Conservation (phyloP, 2,113 vertebrate species). For the Amphilophus citrinellus region DNA sequence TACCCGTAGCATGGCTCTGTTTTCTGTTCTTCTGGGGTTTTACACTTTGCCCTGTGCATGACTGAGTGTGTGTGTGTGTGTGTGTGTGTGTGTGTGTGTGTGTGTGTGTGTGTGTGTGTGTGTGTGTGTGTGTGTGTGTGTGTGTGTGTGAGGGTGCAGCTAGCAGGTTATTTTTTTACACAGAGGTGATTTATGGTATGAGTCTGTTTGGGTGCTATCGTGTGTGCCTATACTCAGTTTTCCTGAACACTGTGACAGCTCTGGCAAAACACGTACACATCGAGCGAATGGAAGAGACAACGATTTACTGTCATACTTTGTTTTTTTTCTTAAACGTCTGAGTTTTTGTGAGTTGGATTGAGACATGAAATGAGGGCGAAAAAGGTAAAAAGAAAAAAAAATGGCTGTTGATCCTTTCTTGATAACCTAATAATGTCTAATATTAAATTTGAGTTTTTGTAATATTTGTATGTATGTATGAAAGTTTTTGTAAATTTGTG, state of each 20-base stretch:
- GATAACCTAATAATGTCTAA: slow-evolving; percentile 66
- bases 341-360: slow-evolving; percentile 57
- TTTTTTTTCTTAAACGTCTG: slow-evolving; percentile 19
- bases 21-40: slow-evolving; percentile 43
- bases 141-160: slow-evolving; percentile 32
- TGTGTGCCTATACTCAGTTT: slow-evolving; percentile 64
- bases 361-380: slow-evolving; percentile 46
- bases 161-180: slow-evolving; percentile 66
- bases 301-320: slow-evolving; percentile 40
- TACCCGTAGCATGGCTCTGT: slow-evolving; percentile 75
- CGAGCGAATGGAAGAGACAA: slow-evolving; percentile 57
- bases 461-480: slow-evolving; percentile 78
- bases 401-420: slow-evolving; percentile 66
- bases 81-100: slow-evolving; percentile 14
- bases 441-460: slow-evolving; percentile 75
- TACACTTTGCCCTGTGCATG: slow-evolving; percentile 65
- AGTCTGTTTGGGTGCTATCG: slow-evolving; percentile 56
- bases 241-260: slow-evolving; percentile 79
- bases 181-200: slow-evolving; percentile 59
- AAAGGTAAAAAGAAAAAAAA: slow-evolving; percentile 43
- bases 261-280: slow-evolving; percentile 61
- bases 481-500: slow-evolving; percentile 78
- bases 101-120: no score
- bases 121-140: no score
- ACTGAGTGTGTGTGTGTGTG: slow-evolving; percentile 36